Percentiles rank a stretch among this genome's conserved stretches.
These are phyloP conservation scores for Crepidodera aurea DNA, from an alignment of 2,888 invertebrate species.

Conservation along the genomic window DNA sequence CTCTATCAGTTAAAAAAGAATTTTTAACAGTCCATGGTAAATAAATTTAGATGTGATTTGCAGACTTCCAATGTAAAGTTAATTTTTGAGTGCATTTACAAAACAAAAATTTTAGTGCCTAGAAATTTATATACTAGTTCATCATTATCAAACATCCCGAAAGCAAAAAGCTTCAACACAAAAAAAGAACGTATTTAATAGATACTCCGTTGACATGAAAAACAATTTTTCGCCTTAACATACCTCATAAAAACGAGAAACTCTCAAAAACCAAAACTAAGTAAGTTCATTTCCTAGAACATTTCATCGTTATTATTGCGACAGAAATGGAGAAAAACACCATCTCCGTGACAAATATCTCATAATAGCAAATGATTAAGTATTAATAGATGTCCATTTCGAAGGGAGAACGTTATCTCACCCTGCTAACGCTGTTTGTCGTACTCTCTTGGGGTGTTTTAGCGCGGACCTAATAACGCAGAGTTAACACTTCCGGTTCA, in stretches of 20 bases:
- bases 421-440: conserved; percentile 52
- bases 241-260: neutral
- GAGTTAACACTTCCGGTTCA: conserved; percentile 63
- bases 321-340: conserved; percentile 28
- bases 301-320: conserved; percentile 20
- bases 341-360: conserved; percentile 36
- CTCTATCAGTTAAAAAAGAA: too few species aligned
- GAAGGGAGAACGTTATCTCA: conserved; percentile 45
- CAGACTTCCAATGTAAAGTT: too few species aligned
- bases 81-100: too few species aligned
- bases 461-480: conserved; percentile 63
- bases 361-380: conserved; percentile 35
- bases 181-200: too few species aligned
- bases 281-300: conserved; percentile 1
- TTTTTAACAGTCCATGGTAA: too few species aligned
- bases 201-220: too few species aligned
- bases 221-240: neutral
- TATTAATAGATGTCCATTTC: conserved; percentile 41
- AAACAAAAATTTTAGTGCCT: too few species aligned
- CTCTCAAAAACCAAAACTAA: neutral
- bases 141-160: too few species aligned
- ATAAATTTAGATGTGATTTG: too few species aligned
- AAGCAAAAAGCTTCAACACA: too few species aligned
- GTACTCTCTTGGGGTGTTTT: conserved; percentile 57
- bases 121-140: too few species aligned